Base-by-base conservation (phyloP, 1,140 invertebrate genomes). In the Drosophila arizonae region DNA sequence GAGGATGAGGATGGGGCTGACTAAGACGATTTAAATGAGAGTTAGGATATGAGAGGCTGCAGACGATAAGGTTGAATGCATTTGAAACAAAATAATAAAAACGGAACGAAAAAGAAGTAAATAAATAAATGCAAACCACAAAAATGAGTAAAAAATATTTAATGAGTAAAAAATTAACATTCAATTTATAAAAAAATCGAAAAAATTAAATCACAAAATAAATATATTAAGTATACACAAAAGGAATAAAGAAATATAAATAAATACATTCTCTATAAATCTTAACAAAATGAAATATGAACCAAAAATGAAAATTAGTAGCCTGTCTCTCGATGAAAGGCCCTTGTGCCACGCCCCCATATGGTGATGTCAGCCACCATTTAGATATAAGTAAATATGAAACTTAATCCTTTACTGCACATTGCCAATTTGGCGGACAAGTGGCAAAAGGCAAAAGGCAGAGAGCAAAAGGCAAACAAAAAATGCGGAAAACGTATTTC, bases 401-500 rank as follows among this genome's bases (percentile, higher is more conserved):
- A 11, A 21, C 17, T 58, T 76, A 86, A 81, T 86, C 54, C 81
- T 67, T 81, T 77, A 74, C 75, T 63, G 51, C 48, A 21, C 30
- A 28, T 68, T 77, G 77, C 76, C 79, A 82, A 82, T 79, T 84
- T 76, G 52, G 57, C 55, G 65, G 67, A 41, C 57, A 72, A 76
- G 10, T 9, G 36, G 10, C 10, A 11, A 39, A 39, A 39, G 36
- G 36, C 36, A 39, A 39, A 36, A 76, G 60, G 54, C 67, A 78
- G 78, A 82, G 68, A 66, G 33, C 33, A 9, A 39, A 39, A 39
- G 36, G 10, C 36, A 39, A 39, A 39, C 33, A 36, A 63, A 85
- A 86, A 80, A 75, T 78, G 77, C 72, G 62, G 51, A 76, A 77
- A 85, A 39, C 36, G 58, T 80, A 79, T 85, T 79, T 68, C 69